Evolutionary conservation across 2,888 invertebrate species (phyloP).

Genomic region (Cantharis lateralis): DNA sequence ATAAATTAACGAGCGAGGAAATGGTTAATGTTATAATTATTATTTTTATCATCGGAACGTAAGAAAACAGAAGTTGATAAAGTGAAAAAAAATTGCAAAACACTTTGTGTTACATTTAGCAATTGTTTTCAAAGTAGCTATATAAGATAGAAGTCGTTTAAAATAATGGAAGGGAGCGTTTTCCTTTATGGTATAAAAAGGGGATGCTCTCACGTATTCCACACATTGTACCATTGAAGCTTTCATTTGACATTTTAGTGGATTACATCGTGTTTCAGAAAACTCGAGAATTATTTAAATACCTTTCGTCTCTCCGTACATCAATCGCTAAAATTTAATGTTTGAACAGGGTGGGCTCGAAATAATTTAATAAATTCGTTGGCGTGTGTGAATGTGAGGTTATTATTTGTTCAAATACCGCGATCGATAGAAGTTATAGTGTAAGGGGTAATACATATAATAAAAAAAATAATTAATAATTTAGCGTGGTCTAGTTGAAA

Average conservation of each 20-base stretch:
- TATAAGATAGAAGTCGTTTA: conserved; percentile 4
- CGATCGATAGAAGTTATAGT: background rate
- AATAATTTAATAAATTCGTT: background rate
- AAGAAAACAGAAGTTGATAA: background rate
- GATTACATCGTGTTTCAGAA: background rate
- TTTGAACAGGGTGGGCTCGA: background rate
- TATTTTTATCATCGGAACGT: background rate
- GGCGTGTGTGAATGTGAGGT: background rate
- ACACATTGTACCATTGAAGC: background rate
- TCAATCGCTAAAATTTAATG: background rate
- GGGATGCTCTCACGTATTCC: background rate
- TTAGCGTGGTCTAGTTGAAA: background rate
- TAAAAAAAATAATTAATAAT: background rate
- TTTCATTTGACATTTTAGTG: conserved; percentile 3
- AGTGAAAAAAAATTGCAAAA: background rate
- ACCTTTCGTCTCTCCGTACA: background rate
- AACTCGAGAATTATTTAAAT: background rate
- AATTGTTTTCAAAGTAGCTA: conserved; percentile 1
- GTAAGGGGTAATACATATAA: background rate
- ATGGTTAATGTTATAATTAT: background rate
- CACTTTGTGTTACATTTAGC: background rate
- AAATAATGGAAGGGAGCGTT: conserved; percentile 1
- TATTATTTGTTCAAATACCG: background rate
- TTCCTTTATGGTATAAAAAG: background rate
- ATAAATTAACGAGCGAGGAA: background rate